A percentile compares a stretch with the other conserved stretches of the same genome.
Conservation (phyloP, 2,888 invertebrate genomes). For the Steinernema scapterisci region DNA sequence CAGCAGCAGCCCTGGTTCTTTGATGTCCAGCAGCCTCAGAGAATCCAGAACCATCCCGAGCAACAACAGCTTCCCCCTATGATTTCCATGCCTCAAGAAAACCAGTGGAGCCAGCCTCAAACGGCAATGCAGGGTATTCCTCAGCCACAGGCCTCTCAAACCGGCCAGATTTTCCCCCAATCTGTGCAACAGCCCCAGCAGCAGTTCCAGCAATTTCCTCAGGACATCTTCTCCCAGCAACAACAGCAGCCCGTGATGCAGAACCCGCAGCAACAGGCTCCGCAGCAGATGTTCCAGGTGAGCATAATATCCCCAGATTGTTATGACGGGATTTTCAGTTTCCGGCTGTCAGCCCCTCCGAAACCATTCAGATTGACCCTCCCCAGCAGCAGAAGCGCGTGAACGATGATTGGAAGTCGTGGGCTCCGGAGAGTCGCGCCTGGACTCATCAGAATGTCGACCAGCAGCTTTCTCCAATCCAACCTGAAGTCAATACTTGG, state of each 20-base stretch:
- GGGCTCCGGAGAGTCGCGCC: constrained; percentile 2
- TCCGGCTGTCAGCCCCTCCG: neutral
- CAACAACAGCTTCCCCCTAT: constrained; percentile 29
- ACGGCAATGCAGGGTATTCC: constrained; percentile 33
- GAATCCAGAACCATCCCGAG: constrained; percentile 10
- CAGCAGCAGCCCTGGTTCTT: constrained; percentile 9
- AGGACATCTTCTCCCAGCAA: neutral
- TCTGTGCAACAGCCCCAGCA: constrained; percentile 9
- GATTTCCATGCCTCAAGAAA: constrained; percentile 35
- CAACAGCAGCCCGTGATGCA: neutral
- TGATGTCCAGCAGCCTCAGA: constrained; percentile 17
- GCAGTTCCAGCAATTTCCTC: constrained; percentile 14
- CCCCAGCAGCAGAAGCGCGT: constrained; percentile 12
- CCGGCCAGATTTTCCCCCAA: too few species aligned
- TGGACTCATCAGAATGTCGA: constrained; percentile 24
- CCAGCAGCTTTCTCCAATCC: neutral
- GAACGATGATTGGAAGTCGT: constrained; percentile 20
- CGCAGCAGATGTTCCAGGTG: neutral
- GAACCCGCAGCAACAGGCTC: constrained; percentile 5
- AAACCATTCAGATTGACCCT: constrained; percentile 18
- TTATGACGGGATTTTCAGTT: neutral
- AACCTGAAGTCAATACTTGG: neutral
- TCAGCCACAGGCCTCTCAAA: too few species aligned
- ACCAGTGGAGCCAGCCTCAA: constrained; percentile 34
- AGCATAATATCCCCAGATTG: neutral